These are phyloP conservation scores for Goniozus legneri DNA, from an alignment of 1,140 invertebrate genomes.

Conservation along the genomic window DNA sequence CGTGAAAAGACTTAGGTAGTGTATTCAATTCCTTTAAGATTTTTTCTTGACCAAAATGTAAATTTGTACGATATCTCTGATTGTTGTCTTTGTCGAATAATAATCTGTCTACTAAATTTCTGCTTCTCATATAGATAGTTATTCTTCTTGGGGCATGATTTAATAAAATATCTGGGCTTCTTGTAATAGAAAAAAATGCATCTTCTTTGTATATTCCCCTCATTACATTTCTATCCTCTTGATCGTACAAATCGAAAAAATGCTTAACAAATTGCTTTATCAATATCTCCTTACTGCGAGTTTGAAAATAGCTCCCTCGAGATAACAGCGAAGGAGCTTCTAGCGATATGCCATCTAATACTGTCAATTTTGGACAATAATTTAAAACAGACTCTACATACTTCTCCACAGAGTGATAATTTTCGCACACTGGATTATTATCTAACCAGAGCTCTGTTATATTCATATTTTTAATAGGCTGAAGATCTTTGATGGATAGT, in stretches of 20 bases:
- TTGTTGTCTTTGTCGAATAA: slow-evolving; percentile 7
- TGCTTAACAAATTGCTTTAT: slow-evolving; percentile 40
- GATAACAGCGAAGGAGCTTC: slow-evolving; percentile 20
- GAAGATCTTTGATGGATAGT: slow-evolving; percentile 29
- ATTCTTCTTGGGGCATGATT: too few relatives aligned
- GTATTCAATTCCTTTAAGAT: slow-evolving; percentile 31
- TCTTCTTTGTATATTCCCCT: slow-evolving; percentile 39
- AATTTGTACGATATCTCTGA: slow-evolving; percentile 23
- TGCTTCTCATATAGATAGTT: too few relatives aligned
- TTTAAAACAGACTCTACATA: slow-evolving; percentile 36
- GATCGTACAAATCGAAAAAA: slow-evolving; percentile 46
- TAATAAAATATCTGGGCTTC: too few relatives aligned
- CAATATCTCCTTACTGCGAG: slow-evolving; percentile 23
- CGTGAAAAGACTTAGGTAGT: slow-evolving; percentile 39
- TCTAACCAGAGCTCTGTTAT: slow-evolving; percentile 44
- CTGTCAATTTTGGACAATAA: slow-evolving; percentile 38
- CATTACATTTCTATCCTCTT: slow-evolving; percentile 33
- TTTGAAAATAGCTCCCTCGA: slow-evolving; percentile 27
- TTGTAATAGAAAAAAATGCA: slow-evolving; percentile 43
- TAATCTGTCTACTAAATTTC: slow-evolving; percentile 23
- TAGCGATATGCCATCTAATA: slow-evolving; percentile 39
- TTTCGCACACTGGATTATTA: slow-evolving; percentile 48
- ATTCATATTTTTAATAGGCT: slow-evolving; percentile 25
- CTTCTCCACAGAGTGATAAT: slow-evolving; percentile 34
- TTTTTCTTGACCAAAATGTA: slow-evolving; percentile 35